Base-by-base conservation (phyloP, 1,140 invertebrate genomes). In the Leptonema lineaticorne region DNA sequence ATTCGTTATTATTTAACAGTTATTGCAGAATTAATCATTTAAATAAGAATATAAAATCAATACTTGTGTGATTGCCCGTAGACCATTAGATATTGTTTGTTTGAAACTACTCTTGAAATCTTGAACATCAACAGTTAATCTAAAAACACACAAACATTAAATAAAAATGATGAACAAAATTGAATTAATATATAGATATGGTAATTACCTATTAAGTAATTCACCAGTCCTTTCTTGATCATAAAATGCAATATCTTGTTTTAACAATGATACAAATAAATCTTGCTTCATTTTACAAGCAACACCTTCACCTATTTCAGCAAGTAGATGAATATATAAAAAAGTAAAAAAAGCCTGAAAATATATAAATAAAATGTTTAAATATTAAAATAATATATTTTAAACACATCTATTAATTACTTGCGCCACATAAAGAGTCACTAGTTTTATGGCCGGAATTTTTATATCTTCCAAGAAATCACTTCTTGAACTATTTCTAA, bases 21-120 rank as follows among this genome's bases (percentile, higher is more conserved):
- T 48, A 48, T 48, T 48, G 18, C 45, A 48, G 16, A 48, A 20
- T 48, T 7, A 14, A 48, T 48, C 5, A 48, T 20, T 16, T 5
- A 7, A 48, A 48, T 14, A 14, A n/a, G n/a, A n/a, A 20, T 67
- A 16, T 18, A 66, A 45, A 57, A 18, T 37, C 46, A 70, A 63
- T 72, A 92, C 90, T 84, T 97, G 95, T 9, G 93, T 90, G 14
- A 85, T 77, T 64, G 92, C 94, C 73, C 92, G 83, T 37, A 97
- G 76, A 1, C 96, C 95, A 78, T 95, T 93, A 3, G 95, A 93
- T 65, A 98, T 88, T 50, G 89, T 91, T 70, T 91, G 86, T 79
- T 98, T 98, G 76, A 98, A 98, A 3, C 92, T 92, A 74, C 94
- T 95, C 82, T 98, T 98, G 76, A 98, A 98, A 75, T 98, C 95